These are phyloP conservation scores for Sebastes jordani DNA, from an alignment of 2,797 vertebrate genomes.

Conservation along the genomic window DNA sequence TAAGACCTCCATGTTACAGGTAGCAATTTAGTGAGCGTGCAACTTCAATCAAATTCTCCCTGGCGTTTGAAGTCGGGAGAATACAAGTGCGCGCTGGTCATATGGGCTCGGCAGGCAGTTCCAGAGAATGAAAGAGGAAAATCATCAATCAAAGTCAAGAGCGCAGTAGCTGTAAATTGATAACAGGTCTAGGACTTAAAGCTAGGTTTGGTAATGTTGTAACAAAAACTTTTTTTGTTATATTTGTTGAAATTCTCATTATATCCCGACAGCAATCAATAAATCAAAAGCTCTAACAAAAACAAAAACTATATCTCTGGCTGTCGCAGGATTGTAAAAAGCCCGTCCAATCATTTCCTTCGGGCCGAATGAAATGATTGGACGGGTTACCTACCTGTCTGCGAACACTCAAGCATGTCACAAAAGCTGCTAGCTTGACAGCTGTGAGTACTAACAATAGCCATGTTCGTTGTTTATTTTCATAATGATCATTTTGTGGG, in stretches of 20 bases:
- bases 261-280: background rate
- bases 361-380: too few relatives aligned
- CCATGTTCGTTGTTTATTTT: too few relatives aligned
- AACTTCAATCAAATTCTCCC: constrained; percentile 35
- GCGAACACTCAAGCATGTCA: too few relatives aligned
- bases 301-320: too few relatives aligned
- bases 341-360: too few relatives aligned
- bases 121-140: constrained; percentile 19
- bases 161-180: background rate
- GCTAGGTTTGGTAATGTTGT: background rate
- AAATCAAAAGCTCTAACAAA: background rate
- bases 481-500: too few relatives aligned
- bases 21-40: constrained; percentile 61
- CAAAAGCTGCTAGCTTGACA: too few relatives aligned
- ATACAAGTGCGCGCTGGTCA: constrained; percentile 18
- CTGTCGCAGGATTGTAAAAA: too few relatives aligned
- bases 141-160: constrained; percentile 14
- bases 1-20: constrained; percentile 60
- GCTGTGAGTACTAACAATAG: too few relatives aligned
- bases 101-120: constrained; percentile 7
- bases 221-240: background rate
- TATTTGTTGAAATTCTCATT: background rate
- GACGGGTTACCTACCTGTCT: too few relatives aligned
- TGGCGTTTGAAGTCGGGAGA: constrained; percentile 54
- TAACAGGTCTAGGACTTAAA: background rate